Percentiles rank a stretch among this genome's conserved stretches.
Conservation (phyloP, 2,113 vertebrate species). For the Nycticorax nycticorax region DNA sequence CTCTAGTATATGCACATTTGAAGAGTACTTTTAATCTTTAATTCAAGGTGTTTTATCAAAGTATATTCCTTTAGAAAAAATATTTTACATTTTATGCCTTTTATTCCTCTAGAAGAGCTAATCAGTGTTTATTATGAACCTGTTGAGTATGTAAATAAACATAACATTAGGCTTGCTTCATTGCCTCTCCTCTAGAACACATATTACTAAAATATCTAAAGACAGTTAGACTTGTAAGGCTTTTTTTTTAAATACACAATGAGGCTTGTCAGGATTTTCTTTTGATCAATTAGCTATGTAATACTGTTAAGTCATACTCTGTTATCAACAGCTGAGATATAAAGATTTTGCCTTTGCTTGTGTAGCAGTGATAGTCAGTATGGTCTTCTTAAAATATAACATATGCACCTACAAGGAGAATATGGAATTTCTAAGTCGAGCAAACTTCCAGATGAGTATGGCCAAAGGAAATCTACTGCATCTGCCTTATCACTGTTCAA, state of each 20-base stretch:
- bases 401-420: neutral
- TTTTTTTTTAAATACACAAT: neutral
- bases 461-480: too few species aligned
- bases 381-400: neutral
- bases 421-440: neutral
- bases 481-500: neutral
- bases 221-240: neutral
- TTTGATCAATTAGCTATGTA: neutral
- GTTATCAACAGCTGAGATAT: neutral
- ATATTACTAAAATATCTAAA: neutral
- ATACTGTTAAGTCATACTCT: fast-evolving
- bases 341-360: neutral
- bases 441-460: neutral
- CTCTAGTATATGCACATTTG: neutral
- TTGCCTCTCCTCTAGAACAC: neutral
- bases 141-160: neutral
- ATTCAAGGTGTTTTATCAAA: neutral
- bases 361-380: neutral
- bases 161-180: neutral
- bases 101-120: neutral
- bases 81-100: neutral
- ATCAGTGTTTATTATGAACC: neutral
- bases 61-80: neutral
- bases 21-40: neutral
- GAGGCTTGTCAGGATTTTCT: neutral